Base-by-base conservation (phyloP, 2,888 invertebrate species). In the Imbricaverruca yamaguchii region DNA sequence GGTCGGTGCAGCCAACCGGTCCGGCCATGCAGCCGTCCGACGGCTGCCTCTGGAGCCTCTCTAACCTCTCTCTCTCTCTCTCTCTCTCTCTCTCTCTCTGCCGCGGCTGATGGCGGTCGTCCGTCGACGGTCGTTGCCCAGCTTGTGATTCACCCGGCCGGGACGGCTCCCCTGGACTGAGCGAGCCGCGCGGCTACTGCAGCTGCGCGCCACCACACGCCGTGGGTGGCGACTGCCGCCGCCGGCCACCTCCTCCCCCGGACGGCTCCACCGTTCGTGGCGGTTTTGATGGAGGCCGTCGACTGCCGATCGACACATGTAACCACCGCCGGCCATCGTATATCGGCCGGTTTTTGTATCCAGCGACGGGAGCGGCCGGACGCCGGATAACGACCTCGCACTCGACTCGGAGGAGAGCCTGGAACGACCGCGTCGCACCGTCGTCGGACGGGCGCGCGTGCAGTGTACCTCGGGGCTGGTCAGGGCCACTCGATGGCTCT, bases 381-480 rank as follows among this genome's bases (percentile, higher is more conserved):
- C 21, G 63, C 21, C 13, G 55, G 74, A 55, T 74, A 74, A 74
- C 74, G 74, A 74, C 74, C 74, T 18, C 74, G 39, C 67, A 25
- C 12, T 10, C 23, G 9, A 69, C 69, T 13, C 69, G 39, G 69
- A 69, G 39, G 39, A 23, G 65, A 1, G 13, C 13, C 69, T 39
- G 25, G 39, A 13, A 39, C 39, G 39, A 10, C 67, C 25, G 25
- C 67, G 67, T 15, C 23, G 12, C 69, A 39, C 39, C 67, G n/a
- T 63, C 67, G 23, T 25, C 25, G 23, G 67, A 39, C 39, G 2
- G 39, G 39, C 39, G 39, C 39, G 39, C 39, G 39, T 4, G 39
- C 39, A 39, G 39, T 39, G 39, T 39, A 39, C 39, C 39, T 39
- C 39, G 2, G 39, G 39, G 2, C 2, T 39, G 39, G 39, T 39